Evolutionary conservation across 2,888 invertebrate species (phyloP).

Genomic region (Yponomeuta evonymella): DNA sequence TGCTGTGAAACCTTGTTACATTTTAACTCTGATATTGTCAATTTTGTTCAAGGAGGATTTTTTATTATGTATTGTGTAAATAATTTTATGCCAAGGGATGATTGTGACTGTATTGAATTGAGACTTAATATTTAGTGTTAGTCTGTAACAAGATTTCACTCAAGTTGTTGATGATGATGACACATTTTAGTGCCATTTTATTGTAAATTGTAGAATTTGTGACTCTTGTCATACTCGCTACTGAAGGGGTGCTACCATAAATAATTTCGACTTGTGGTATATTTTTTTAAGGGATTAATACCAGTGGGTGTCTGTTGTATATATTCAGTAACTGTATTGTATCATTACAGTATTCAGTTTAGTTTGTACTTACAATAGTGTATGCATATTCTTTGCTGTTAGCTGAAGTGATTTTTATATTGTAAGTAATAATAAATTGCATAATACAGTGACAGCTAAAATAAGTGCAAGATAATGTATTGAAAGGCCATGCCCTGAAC

Average conservation of each 20-base stretch:
- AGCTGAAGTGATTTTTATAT: slow-evolving; percentile 74
- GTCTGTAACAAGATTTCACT: slow-evolving; percentile 76
- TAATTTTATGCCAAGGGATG: slow-evolving; percentile 57
- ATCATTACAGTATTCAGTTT: slow-evolving; percentile 73
- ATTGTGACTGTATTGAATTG: slow-evolving; percentile 52
- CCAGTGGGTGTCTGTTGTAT: slow-evolving; percentile 74
- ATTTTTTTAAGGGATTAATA: slow-evolving; percentile 74
- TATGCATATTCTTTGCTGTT: slow-evolving; percentile 69
- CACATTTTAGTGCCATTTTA: slow-evolving; percentile 74
- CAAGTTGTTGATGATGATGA: slow-evolving; percentile 65
- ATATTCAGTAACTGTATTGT: slow-evolving; percentile 67
- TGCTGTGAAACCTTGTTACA: slow-evolving; percentile 74
- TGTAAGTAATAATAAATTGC: slow-evolving; percentile 67
- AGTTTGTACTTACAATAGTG: slow-evolving; percentile 73
- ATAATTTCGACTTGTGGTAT: slow-evolving; percentile 74
- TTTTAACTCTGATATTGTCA: slow-evolving; percentile 75
- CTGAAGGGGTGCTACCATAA: slow-evolving; percentile 77
- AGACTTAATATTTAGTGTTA: slow-evolving; percentile 55
- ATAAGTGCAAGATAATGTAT: slow-evolving; percentile 67
- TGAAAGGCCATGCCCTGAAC: slow-evolving; percentile 67
- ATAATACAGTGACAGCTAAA: slow-evolving; percentile 72
- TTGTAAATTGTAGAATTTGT: slow-evolving; percentile 73
- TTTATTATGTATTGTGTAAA: slow-evolving; percentile 50
- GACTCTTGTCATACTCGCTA: slow-evolving; percentile 78
- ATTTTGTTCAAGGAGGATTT: slow-evolving; percentile 66